Evolutionary conservation across 2,888 invertebrate genomes (phyloP), one percentile per base, ranked within the genome.

Genomic region (Cheiracanthium punctorium): DNA sequence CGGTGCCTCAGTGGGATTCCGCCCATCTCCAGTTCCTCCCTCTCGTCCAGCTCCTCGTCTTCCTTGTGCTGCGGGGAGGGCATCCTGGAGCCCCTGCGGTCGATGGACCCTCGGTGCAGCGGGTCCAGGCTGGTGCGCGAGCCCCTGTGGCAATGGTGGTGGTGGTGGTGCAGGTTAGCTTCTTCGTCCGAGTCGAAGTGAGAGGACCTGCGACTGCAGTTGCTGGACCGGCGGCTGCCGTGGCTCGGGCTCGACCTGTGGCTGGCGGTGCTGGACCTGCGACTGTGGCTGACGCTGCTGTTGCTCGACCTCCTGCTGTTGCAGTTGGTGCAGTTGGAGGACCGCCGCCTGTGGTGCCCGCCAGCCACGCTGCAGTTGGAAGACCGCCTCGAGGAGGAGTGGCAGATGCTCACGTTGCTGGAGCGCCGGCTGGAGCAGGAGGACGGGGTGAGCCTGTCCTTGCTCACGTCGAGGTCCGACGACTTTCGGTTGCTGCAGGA

Each of bases 21-120:
- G 7, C 76, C 86, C 77, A 77, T 81, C 43, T 81, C 87, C 58
- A 84, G 74, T 72, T 84, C 84, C 58, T 79, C 84, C 67, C 69
- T 30, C 64, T 84, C 82, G 24, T 85, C 84, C 37, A 73, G 37
- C 24, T 79, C 79, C 24, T 74, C 84, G n/a, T 69, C 79, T 24
- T 85, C 67, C 58, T 69, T 29, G 0, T 67, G 41, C 5, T 48
- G 32, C 10, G 64, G 32, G 14, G 71, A 64, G 14, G 82, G 82
- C 0, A 71, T 43, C 33, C 76, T 67, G 7, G 79, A 79, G 5
- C 79, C 69, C n/a, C 79, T 67, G 8, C 84, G 73, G 5, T 77
- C 77, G 5, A 72, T 67, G 37, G 77, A 73, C 0, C 84, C 79
- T 1, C 72, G 84, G 37, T 76, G 76, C 7, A 58, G 0, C 5